Base-by-base conservation (phyloP, 1,140 invertebrate species). In the Bombus superbus region DNA sequence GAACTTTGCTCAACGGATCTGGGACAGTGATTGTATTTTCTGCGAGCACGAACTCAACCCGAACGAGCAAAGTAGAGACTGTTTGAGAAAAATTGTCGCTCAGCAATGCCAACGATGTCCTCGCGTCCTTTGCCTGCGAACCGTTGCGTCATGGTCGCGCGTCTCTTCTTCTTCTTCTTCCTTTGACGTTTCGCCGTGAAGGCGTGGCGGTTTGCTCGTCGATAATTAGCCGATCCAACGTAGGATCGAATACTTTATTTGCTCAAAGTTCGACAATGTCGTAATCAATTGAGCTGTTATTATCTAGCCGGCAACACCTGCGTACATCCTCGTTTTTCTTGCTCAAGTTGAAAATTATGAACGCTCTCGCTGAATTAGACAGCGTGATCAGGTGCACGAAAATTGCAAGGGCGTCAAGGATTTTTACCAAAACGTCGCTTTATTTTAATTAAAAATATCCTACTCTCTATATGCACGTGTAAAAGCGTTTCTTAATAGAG, bases 11-110 rank as follows among this genome's bases (percentile, higher is more conserved):
- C 76, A 44, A 38, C 81, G 80, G 79, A 89, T 88, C 84, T 80
- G 84, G 79, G 64, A 83, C 84, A 86, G 66, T 84, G 88, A 89
- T 89, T 89, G 88, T 89, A 89, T 89, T 89, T 89, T 89, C 88
- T 86, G 62, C 76, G 73, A 86, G 88, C 80, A 89, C 76, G 87
- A 73, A 89, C 72, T 86, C 42, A 47, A 35, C 57, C 68, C 68
- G 88, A 89, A 88, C 88, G 78, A 71, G 38, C 38, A 66, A n/a
- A 62, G 68, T 40, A 35, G 44, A 71, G 80, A 59, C 42, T 66
- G 83, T 89, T 82, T 79, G 79, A 80, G 87, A 86, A 86, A 88
- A 89, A 82, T 89, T 72, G 69, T 86, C 80, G 72, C 76, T 83
- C 81, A 64, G 79, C 82, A 77, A 80, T 53, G 42, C 66, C 87